These are phyloP conservation scores for Pseudococcus jackbeardsleyi DNA, from an alignment of 2,888 invertebrate genomes.

Conservation along the genomic window DNA sequence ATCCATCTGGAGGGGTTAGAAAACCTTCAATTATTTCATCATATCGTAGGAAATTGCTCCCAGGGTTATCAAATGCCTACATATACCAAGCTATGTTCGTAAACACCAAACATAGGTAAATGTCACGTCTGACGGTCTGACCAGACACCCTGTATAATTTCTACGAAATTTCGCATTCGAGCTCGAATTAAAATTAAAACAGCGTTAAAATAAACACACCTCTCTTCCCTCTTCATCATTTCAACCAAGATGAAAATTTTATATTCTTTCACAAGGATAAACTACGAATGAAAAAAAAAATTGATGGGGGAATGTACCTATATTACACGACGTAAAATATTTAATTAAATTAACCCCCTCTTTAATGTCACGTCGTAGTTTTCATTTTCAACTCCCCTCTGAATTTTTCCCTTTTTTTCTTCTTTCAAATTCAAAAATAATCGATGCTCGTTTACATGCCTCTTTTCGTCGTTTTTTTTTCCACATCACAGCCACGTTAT, in stretches of 20 bases:
- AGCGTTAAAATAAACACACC: not conserved
- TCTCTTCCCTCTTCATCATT: no score
- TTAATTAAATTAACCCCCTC: conserved; percentile 25
- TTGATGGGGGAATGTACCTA: not conserved
- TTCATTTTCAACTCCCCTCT: not conserved
- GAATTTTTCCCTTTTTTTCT: not conserved
- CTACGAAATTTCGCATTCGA: not conserved
- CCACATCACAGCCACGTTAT: not conserved
- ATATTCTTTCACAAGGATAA: not conserved
- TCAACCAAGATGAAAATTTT: not conserved
- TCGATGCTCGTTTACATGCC: not conserved
- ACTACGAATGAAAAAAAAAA: not conserved
- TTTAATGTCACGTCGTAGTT: not conserved
- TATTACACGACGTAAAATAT: not conserved
- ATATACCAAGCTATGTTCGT: not conserved
- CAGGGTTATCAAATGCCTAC: not conserved
- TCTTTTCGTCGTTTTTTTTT: not conserved
- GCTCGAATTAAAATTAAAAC: not conserved
- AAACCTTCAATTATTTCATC: conserved; percentile 10
- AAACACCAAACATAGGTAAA: not conserved
- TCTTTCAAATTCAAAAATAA: not conserved
- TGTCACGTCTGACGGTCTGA: not conserved
- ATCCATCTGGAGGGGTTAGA: not conserved
- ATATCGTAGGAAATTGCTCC: not conserved
- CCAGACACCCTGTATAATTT: not conserved